phyloP scores from a whole-genome alignment of 2,888 invertebrate species.

The Lysandra coridon region DNA sequence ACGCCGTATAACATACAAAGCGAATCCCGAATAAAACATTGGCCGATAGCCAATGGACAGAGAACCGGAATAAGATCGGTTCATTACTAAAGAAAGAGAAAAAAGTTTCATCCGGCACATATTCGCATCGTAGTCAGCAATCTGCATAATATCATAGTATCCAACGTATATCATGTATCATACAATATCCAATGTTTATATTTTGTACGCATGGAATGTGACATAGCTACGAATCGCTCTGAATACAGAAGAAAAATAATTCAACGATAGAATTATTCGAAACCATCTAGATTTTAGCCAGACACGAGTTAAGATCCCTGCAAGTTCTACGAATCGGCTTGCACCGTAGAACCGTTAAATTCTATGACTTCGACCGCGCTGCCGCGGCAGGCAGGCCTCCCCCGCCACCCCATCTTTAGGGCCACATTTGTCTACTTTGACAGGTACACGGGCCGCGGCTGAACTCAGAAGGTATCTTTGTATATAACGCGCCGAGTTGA shows the following conservation, averaged over 20 bases:
- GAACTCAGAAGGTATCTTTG: constrained; percentile 10
- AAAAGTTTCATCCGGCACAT: not conserved
- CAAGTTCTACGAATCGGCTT: not conserved
- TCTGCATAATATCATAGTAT: not conserved
- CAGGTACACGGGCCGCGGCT: constrained; percentile 54
- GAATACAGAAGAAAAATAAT: not conserved
- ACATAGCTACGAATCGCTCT: not conserved
- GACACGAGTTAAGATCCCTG: not conserved
- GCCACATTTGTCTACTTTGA: constrained; percentile 62
- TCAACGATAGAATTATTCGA: not conserved
- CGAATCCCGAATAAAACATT: constrained; percentile 13
- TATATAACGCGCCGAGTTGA: not conserved
- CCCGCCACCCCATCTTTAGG: constrained; percentile 41
- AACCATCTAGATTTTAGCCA: not conserved
- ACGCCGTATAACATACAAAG: not conserved
- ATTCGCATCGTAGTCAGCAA: not conserved
- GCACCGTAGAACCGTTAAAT: constrained; percentile 43
- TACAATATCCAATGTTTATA: not conserved
- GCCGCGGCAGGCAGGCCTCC: constrained; percentile 46
- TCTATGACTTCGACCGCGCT: constrained; percentile 52
- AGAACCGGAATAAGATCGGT: constrained; percentile 19
- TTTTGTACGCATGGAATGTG: not conserved
- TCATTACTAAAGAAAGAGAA: not conserved
- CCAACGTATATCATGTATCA: not conserved
- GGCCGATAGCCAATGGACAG: constrained; percentile 11